Evolutionary conservation across 2,797 vertebrate genomes (phyloP).

Genomic region (Avahi laniger): DNA sequence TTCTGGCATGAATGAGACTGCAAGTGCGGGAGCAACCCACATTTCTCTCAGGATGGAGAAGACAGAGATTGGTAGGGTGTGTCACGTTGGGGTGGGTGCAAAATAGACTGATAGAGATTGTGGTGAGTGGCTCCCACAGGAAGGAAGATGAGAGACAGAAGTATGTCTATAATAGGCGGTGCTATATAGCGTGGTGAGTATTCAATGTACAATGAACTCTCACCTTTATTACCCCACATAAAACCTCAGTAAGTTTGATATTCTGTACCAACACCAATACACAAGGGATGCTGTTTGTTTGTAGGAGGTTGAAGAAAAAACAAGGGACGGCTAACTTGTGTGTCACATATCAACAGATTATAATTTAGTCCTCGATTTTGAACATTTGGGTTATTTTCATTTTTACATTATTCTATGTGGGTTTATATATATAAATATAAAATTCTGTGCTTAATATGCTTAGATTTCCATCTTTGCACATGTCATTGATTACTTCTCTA

Average conservation of each 20-base stretch:
- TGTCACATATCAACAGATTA: not conserved
- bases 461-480: not conserved
- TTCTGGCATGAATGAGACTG: not conserved
- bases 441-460: not conserved
- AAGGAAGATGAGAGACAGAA: not conserved
- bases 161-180: no score
- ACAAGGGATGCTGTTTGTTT: not conserved
- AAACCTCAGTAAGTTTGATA: not conserved
- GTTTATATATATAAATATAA: no score
- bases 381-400: not conserved
- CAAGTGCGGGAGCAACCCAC: rapidly evolving
- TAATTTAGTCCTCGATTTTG: not conserved
- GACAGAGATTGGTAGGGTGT: not conserved
- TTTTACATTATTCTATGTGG: not conserved
- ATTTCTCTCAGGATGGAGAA: not conserved
- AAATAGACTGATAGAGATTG: not conserved
- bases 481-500: not conserved
- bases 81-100: rapidly evolving
- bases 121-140: not conserved
- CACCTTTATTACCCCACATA: not conserved
- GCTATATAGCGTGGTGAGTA: not conserved
- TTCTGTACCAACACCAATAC: not conserved
- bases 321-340: not conserved
- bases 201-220: not conserved
- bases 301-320: not conserved